phyloP scores from a whole-genome alignment of 2,113 vertebrate genomes.

The Rhombomys opimus region DNA sequence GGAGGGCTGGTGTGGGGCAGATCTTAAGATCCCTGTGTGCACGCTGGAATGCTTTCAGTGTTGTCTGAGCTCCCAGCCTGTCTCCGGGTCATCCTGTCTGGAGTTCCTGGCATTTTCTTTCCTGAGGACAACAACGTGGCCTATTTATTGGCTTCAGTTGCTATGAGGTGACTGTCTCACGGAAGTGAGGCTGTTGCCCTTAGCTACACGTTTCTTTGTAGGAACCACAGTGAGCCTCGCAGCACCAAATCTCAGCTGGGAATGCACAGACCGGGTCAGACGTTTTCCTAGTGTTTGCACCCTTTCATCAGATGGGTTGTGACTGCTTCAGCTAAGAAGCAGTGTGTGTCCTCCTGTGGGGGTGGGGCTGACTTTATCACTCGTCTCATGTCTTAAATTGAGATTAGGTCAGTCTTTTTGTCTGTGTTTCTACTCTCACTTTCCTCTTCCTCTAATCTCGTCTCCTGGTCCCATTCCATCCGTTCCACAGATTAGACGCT shows the following conservation, averaged over 20 bases:
- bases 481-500: background rate
- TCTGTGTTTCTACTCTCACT: background rate
- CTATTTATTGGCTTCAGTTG: constrained; percentile 68
- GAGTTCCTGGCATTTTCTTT: constrained; percentile 49
- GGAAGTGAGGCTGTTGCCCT: constrained; percentile 69
- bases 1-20: background rate
- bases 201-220: constrained; percentile 72
- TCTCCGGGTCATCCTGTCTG: constrained; percentile 10
- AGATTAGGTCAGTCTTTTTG: background rate
- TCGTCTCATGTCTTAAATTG: background rate
- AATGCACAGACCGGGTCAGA: background rate
- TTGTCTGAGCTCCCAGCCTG: background rate
- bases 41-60: background rate
- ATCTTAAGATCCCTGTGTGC: background rate
- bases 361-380: background rate
- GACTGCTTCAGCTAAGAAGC: constrained; percentile 13
- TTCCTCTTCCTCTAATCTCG: accelerated
- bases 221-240: constrained; percentile 49
- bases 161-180: constrained; percentile 65
- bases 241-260: background rate
- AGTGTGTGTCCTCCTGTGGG: background rate
- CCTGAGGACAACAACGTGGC: constrained; percentile 20
- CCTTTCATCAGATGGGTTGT: background rate
- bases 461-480: background rate
- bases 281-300: background rate